These are phyloP conservation scores for Oostethus manadensis DNA, from an alignment of 2,113 vertebrate species.

Conservation along the genomic window DNA sequence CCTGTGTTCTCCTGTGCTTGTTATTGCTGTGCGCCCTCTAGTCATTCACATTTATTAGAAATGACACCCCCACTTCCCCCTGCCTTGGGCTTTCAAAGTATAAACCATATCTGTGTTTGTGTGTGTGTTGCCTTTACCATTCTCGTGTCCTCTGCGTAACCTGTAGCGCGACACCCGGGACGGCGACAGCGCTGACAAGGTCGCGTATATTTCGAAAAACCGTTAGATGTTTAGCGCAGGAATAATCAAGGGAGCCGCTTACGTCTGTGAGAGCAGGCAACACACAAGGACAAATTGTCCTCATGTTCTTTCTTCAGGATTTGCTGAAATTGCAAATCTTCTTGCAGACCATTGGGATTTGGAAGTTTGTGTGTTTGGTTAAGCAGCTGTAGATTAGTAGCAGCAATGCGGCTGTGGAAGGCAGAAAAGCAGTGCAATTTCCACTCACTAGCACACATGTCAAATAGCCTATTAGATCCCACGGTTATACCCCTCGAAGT, in stretches of 20 bases:
- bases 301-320: slow-evolving; percentile 34
- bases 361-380: slow-evolving; percentile 1
- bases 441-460: slow-evolving; percentile 4
- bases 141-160: slow-evolving; percentile 40
- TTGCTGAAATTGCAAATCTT: slow-evolving; percentile 44
- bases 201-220: background rate
- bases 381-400: slow-evolving; percentile 18
- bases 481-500: slow-evolving; percentile 9
- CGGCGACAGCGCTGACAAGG: background rate
- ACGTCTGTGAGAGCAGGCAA: background rate
- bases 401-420: slow-evolving; percentile 22
- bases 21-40: background rate
- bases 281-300: slow-evolving; percentile 11
- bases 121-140: slow-evolving; percentile 27
- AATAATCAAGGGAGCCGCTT: background rate
- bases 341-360: slow-evolving; percentile 17
- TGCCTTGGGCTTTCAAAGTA: slow-evolving; percentile 23
- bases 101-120: slow-evolving; percentile 26
- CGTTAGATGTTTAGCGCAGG: background rate
- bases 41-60: slow-evolving; percentile 40
- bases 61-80: slow-evolving; percentile 24
- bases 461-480: slow-evolving; percentile 37
- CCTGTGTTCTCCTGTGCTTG: slow-evolving; percentile 10
- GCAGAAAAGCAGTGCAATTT: slow-evolving; percentile 25
- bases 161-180: slow-evolving; percentile 6